Evolutionary conservation across 2,797 vertebrate species (phyloP).

Genomic region (Rhabdophis nuchalis): DNA sequence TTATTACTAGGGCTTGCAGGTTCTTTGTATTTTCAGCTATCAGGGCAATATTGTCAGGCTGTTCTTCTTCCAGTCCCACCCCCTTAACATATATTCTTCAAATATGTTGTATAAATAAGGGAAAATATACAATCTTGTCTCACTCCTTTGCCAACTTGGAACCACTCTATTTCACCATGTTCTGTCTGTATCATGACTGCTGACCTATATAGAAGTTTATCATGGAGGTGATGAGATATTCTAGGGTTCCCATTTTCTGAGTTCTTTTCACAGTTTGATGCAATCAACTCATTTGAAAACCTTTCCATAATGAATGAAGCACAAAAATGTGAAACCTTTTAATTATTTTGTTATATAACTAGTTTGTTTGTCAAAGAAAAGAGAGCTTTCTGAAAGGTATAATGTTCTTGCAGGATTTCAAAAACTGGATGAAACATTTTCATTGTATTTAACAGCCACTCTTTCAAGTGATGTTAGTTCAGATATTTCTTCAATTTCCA

Average conservation of each 20-base stretch:
- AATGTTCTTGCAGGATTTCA: neutral
- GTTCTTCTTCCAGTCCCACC: neutral
- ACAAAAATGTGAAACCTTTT: neutral
- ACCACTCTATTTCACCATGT: neutral
- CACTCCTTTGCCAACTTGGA: neutral
- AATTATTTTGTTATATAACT: neutral
- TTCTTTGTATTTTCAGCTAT: neutral
- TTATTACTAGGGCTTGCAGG: neutral
- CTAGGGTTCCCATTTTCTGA: neutral
- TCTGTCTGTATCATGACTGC: neutral
- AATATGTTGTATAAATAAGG: neutral
- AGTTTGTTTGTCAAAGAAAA: neutral
- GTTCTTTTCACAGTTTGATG: neutral
- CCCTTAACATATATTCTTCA: neutral
- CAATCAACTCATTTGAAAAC: neutral
- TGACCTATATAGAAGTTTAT: neutral
- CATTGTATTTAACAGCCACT: neutral
- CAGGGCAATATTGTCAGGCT: neutral
- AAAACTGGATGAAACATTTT: neutral
- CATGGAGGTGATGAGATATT: neutral
- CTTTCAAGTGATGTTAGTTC: neutral
- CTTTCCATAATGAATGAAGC: neutral
- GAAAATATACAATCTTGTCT: neutral
- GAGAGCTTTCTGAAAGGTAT: neutral
- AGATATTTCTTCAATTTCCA: neutral